Conservation (phyloP, 2,797 vertebrate genomes). For the Xiphorhynchus erythropygius region DNA sequence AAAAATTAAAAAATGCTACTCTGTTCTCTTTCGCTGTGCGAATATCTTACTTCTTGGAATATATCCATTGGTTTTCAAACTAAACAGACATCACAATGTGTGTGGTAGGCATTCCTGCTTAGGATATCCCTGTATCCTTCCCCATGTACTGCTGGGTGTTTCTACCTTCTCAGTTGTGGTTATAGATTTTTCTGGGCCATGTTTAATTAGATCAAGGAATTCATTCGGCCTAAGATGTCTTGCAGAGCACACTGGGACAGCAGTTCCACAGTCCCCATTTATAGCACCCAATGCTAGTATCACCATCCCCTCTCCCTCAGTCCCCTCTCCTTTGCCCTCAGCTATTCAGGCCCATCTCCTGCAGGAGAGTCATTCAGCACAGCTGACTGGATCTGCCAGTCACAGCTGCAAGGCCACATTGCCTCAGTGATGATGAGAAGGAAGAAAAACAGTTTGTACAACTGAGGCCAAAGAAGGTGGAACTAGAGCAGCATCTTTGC, state of each 20-base stretch:
- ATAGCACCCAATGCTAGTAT: not conserved
- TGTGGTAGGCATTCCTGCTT: not conserved
- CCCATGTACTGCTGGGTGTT: not conserved
- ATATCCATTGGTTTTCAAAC: not conserved
- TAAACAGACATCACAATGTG: not conserved
- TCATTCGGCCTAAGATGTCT: not conserved
- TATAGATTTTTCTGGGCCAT: not conserved
- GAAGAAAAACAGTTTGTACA: not conserved
- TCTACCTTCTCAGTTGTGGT: not conserved
- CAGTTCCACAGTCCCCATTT: not conserved
- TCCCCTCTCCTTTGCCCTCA: not conserved
- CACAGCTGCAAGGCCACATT: not conserved
- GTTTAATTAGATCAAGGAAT: not conserved
- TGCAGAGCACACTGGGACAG: not conserved
- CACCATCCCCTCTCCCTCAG: not conserved
- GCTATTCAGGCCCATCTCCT: not conserved
- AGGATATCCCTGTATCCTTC: not conserved
- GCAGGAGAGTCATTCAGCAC: not conserved
- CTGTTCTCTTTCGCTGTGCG: not conserved
- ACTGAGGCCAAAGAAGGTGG: not conserved
- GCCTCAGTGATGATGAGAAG: not conserved
- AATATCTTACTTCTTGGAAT: not conserved
- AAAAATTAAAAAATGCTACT: slow-evolving; percentile 4
- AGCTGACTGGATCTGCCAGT: not conserved
- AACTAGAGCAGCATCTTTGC: not conserved